phyloP scores from a whole-genome alignment of 2,888 invertebrate genomes.

The Leptopilina drosophilae region DNA sequence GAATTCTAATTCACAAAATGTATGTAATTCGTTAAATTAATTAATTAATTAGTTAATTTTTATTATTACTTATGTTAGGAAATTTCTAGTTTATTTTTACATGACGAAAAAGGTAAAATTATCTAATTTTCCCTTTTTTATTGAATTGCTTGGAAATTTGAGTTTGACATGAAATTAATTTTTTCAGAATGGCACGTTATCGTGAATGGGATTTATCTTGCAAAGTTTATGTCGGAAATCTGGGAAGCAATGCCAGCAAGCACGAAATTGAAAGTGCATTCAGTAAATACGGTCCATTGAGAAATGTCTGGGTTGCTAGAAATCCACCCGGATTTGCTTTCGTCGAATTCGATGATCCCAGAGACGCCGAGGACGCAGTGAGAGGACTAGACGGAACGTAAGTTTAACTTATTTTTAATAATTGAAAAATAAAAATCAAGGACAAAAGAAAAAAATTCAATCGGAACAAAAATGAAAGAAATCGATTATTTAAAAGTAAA shows the following conservation, averaged over 20 bases:
- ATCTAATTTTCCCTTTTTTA: no score
- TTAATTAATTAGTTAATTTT: no score
- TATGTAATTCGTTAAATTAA: no score
- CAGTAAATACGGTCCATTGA: slow-evolving; percentile 90
- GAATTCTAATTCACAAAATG: no score
- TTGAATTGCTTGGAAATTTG: no score
- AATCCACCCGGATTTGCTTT: slow-evolving; percentile 96
- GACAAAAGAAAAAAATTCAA: background rate
- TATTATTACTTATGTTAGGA: no score
- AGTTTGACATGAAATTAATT: no score
- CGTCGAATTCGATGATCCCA: slow-evolving; percentile 91
- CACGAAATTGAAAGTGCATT: slow-evolving; percentile 93
- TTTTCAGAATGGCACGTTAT: slow-evolving; percentile 77
- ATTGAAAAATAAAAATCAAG: background rate
- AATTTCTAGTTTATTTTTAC: no score
- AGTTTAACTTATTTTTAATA: slow-evolving; percentile 67
- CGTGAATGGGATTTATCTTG: slow-evolving; percentile 91
- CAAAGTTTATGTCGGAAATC: slow-evolving; percentile 95
- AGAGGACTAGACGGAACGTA: slow-evolving; percentile 90
- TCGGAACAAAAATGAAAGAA: no score
- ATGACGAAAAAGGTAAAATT: no score
- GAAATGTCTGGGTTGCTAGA: slow-evolving; percentile 96
- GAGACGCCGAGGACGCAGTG: slow-evolving; percentile 93
- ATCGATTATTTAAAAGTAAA: no score
- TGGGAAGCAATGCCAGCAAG: slow-evolving; percentile 93